phyloP scores from a whole-genome alignment of 2,113 vertebrate genomes.

The Cynoglossus semilaevis region DNA sequence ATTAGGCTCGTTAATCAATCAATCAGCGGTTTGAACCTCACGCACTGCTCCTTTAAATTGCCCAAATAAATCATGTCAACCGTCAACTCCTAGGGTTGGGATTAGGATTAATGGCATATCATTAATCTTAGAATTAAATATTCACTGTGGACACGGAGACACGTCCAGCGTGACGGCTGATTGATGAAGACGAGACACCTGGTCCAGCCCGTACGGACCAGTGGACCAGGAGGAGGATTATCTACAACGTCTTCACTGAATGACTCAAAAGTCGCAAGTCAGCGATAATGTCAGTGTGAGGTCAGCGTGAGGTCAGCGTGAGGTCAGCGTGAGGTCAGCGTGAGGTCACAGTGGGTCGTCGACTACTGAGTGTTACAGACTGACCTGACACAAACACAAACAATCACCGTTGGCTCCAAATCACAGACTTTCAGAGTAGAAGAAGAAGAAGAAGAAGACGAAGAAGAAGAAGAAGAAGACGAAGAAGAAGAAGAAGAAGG shows the following conservation, averaged over 20 bases:
- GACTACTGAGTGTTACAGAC: no score
- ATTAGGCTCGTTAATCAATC: conserved; percentile 30
- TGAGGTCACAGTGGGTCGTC: no score
- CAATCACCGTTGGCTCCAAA: no score
- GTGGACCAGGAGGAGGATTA: background rate
- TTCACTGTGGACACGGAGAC: background rate
- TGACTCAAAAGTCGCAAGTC: no score
- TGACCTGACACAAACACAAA: no score
- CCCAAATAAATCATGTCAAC: conserved; percentile 14
- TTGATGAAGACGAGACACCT: background rate
- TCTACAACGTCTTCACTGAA: background rate
- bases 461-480: no score
- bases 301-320: no score
- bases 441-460: no score
- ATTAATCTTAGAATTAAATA: conserved; percentile 1
- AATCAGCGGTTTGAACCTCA: background rate
- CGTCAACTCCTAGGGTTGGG: background rate
- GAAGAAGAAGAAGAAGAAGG: no score
- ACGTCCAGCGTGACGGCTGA: background rate
- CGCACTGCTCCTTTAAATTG: conserved; percentile 6
- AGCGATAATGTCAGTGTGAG: no score
- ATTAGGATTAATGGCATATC: background rate
- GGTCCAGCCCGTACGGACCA: background rate
- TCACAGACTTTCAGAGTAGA: no score
- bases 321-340: no score